Percentiles rank a stretch among this genome's conserved stretches.
phyloP scores from a whole-genome alignment of 2,113 vertebrate species.

The Peromyscus californicus region DNA sequence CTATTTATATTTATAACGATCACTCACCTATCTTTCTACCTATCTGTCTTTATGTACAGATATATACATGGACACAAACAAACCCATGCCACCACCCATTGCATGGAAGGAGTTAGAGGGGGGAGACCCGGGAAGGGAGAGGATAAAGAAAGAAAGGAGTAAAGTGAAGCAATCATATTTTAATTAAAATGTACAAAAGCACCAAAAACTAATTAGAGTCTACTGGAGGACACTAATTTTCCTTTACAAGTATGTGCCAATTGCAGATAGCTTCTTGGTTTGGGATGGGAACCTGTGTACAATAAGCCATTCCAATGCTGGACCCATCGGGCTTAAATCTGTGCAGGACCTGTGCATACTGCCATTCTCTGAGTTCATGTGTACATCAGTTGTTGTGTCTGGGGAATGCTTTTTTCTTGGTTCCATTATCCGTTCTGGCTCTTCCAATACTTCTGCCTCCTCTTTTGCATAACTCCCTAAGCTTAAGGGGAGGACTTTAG shows the following conservation, averaged over 20 bases:
- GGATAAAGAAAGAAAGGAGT: background rate
- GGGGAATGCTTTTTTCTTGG: background rate
- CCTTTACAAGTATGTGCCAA: background rate
- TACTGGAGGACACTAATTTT: background rate
- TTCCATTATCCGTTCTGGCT: background rate
- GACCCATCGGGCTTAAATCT: background rate
- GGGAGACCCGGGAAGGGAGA: background rate
- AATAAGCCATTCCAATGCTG: background rate
- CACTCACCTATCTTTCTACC: too few species aligned
- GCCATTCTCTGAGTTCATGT: too few species aligned
- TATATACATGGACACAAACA: background rate
- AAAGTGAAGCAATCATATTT: background rate
- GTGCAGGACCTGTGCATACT: background rate
- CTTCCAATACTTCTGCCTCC: background rate
- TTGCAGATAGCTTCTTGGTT: background rate
- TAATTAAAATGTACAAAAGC: background rate
- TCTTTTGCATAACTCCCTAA: background rate
- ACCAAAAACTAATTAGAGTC: background rate
- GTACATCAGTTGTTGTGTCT: background rate
- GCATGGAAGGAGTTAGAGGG: too few species aligned
- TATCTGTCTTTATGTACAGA: background rate
- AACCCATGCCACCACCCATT: background rate
- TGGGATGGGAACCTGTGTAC: background rate
- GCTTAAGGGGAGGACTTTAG: background rate
- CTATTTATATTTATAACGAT: too few species aligned